phyloP scores from a whole-genome alignment of 2,113 vertebrate species.

The Campylomormyrus tamandua region DNA sequence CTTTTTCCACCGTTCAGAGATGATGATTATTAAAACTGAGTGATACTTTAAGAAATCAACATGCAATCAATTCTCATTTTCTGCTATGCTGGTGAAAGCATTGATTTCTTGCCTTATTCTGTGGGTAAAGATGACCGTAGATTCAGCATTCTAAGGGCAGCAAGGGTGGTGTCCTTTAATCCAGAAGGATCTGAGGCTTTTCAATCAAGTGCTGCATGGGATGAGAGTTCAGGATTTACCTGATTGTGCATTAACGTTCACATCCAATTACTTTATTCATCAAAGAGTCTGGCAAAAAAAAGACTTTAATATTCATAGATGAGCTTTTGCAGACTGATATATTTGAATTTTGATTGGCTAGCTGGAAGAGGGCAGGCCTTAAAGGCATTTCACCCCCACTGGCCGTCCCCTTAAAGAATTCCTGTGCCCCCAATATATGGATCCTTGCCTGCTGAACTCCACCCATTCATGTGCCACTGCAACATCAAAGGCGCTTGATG shows the following conservation, averaged over 20 bases:
- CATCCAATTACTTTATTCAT: conserved; percentile 12
- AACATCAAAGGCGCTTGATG: background rate
- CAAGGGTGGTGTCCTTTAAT: background rate
- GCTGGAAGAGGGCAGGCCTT: background rate
- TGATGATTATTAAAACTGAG: background rate
- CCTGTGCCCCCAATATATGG: background rate
- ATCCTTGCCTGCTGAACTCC: background rate
- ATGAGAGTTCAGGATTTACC: background rate
- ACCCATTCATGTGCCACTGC: background rate
- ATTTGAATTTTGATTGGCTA: background rate
- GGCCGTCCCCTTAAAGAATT: background rate
- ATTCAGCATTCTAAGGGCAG: background rate
- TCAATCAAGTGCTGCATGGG: background rate
- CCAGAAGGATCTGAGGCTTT: background rate
- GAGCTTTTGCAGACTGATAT: conserved; percentile 1
- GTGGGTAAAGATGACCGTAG: background rate
- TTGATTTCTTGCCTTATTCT: background rate
- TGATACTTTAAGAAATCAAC: background rate
- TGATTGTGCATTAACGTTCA: background rate
- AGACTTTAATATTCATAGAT: conserved; percentile 10
- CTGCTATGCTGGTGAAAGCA: background rate
- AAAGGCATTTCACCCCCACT: background rate
- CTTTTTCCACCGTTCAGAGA: background rate
- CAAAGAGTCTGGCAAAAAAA: conserved; percentile 8
- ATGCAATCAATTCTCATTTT: background rate